Conservation (phyloP, 1,140 invertebrate genomes). For the Campoletis sonorensis region DNA sequence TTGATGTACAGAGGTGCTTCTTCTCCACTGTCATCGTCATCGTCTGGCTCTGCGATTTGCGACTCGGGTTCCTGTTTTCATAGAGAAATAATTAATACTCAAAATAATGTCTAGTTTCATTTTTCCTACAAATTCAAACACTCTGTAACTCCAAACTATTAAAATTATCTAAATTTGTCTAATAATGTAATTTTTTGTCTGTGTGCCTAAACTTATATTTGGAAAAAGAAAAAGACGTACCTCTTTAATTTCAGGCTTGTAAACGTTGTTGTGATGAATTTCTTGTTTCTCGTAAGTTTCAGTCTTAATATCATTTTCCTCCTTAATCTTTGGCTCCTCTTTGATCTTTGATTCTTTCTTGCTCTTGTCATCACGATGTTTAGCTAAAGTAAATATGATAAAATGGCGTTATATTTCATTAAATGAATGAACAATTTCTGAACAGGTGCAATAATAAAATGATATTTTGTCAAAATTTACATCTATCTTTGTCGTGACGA, state of each 20-base stretch:
- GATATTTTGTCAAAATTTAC: conserved; percentile 56
- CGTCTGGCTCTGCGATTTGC: conserved; percentile 72
- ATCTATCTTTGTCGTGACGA: conserved; percentile 73
- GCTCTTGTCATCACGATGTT: conserved; percentile 71
- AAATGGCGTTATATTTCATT: not conserved
- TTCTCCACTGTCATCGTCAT: conserved; percentile 74
- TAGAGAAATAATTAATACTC: not conserved
- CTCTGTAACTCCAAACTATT: no score
- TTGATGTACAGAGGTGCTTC: conserved; percentile 72
- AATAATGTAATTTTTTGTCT: no score
- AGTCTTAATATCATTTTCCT: conserved; percentile 58
- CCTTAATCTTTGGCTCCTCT: conserved; percentile 63
- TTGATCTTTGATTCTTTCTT: conserved; percentile 68
- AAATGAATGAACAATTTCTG: not conserved
- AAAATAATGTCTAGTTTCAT: not conserved
- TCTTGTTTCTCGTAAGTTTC: conserved; percentile 54
- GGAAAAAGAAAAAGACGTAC: conserved; percentile 53
- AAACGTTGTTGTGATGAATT: conserved; percentile 37
- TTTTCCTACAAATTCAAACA: not conserved
- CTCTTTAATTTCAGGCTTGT: conserved; percentile 65
- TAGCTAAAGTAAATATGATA: conserved; percentile 50
- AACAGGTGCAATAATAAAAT: not conserved
- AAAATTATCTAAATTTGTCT: no score
- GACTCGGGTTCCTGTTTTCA: conserved; percentile 62
- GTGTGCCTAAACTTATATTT: no score